Evolutionary conservation across 2,113 vertebrate species (phyloP), one percentile per base, ranked within the genome.

Genomic region (Gallinago paraguaiae): DNA sequence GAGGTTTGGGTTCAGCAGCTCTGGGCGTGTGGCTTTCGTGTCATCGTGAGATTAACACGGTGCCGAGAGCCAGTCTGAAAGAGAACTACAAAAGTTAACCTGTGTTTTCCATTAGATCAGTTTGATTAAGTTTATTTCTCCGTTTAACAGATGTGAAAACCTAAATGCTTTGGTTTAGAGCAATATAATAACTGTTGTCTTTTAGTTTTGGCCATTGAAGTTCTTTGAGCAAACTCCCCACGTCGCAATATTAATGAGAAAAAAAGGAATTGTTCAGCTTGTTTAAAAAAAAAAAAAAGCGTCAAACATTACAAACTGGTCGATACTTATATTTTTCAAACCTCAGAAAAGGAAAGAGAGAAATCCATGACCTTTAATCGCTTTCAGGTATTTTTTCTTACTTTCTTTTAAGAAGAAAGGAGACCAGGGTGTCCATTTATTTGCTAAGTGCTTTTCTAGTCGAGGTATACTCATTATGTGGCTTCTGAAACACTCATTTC

Each of bases 311-410:
- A 56, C 76, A 3, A 37, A 92, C 54, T 48, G 48, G 14, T 82
- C 46, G 67, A 10, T 67, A n/a, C 31, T 59, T 23, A 4, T 79
- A 16, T 75, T 93, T 95, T 94, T 92, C 92, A 86, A 90, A 93
- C 76, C 88, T 75, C 35, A 10, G 88, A 31, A 20, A 83, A 88
- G n/a, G 86, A 74, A 68, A 72, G 67, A 53, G 87, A 90, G 43
- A 95, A 96, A 94, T 97, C 90, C 88, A n/a, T 97, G 95, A 96
- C 95, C 94, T 96, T 95, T 96, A 69, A n/a, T 93, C 0, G 13
- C 90, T 95, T 83, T 63, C 71, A 88, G 82, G 64, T 71, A 7
- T 74, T 76, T 71, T 87, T 80, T 45, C 71, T 77, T 70, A 48
- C 69, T 91, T 93, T 41, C 60, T 81, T 78, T 39, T 28, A 13